Base-by-base conservation (phyloP, 2,888 invertebrate genomes). In the Gymnocheta viridis region DNA sequence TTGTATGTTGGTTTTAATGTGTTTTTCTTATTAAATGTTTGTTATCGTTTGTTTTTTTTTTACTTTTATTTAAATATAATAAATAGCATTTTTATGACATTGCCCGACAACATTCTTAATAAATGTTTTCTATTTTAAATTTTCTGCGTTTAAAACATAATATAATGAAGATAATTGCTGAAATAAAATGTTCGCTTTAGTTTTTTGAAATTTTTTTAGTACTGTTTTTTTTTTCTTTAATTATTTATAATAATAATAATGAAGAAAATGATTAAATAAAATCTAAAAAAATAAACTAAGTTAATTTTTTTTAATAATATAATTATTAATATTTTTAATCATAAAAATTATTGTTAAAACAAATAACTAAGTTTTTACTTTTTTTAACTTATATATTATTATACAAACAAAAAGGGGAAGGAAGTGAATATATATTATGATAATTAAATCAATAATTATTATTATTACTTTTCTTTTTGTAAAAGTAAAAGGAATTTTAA, bases 21-120 rank as follows among this genome's bases (percentile, higher is more conserved):
- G 58, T 77, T 81, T 70, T 78, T 56, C 67, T 73, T 74, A 72
- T 79, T 78, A 82, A 60, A 82, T 80, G 83, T 56, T 72, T 64
- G 81, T 70, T 27, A 51, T 70, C 76, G 79, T 22, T 70, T 79
- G 79, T 22, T 72, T 62, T 83, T 67, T 22, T 72, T 69, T 76
- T 78, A 54, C 56, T 76, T 73, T 70, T 70, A 67, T 73, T 76
- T 84, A 72, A 80, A 67, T 83, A 78, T 78, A 79, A 84, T 84
- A 84, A 84, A 81, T 84, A 84, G 81, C 84, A 74, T 84, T 84
- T 85, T 81, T 73, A 77, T 73, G 84, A 84, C 77, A 84, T 84
- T 81, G 81, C 62, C 77, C 44, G 84, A 78, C 76, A 80, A 72
- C 70, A 72, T 79, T 64, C 9, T 62, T 60, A 5, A 29, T 67